These are phyloP conservation scores for Aphis gossypii DNA, from an alignment of 1,140 invertebrate species.

Conservation along the genomic window DNA sequence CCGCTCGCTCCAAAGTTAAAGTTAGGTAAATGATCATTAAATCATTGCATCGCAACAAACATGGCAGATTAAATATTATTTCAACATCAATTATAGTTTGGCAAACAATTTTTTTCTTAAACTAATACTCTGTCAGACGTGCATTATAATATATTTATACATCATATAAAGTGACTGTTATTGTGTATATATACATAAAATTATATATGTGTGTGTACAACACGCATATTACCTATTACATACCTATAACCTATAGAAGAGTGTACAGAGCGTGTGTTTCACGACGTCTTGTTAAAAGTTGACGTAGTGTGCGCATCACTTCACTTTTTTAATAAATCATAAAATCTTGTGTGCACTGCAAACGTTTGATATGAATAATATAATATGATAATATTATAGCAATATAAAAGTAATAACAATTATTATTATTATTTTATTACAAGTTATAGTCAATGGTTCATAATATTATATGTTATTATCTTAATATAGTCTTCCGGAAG, in stretches of 20 bases:
- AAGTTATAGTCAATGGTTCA: no score
- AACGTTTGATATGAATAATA: not conserved
- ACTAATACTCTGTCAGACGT: not conserved
- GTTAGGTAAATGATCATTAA: slow-evolving; percentile 37
- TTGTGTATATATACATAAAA: not conserved
- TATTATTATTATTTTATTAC: not conserved
- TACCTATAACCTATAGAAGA: not conserved
- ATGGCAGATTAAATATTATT: slow-evolving; percentile 31
- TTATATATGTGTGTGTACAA: not conserved
- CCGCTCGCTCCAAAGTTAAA: not conserved
- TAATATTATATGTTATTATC: no score
- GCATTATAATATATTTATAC: not conserved
- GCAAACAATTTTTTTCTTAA: slow-evolving; percentile 39
- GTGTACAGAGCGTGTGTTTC: not conserved
- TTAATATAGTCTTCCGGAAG: no score
- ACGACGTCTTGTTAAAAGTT: slow-evolving; percentile 36
- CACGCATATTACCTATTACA: not conserved
- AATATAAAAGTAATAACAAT: not conserved
- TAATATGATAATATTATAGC: not conserved
- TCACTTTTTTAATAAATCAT: slow-evolving; percentile 35
- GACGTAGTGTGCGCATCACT: slow-evolving; percentile 19
- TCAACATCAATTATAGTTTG: slow-evolving; percentile 40
- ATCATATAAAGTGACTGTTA: not conserved
- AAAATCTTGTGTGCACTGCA: not conserved
- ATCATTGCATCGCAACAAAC: slow-evolving; percentile 38